Evolutionary conservation across 2,797 vertebrate genomes (phyloP).

Genomic region (Antrozous pallidus): DNA sequence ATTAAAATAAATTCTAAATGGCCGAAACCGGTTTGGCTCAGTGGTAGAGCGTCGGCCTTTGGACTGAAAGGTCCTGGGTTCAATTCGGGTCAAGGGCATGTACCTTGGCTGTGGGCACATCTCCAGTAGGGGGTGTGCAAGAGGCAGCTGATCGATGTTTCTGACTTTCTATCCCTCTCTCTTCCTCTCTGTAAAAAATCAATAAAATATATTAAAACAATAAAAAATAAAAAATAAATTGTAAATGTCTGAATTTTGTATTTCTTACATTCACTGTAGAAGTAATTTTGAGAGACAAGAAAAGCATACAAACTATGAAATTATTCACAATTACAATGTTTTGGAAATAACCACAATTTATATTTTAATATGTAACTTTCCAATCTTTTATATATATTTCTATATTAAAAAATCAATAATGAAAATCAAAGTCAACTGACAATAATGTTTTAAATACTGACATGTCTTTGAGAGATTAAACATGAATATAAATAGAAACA

Average conservation of each 20-base stretch:
- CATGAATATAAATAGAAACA: background rate
- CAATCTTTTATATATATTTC: background rate
- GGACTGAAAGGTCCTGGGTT: too few species aligned
- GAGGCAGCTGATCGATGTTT: too few species aligned
- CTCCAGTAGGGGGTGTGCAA: too few species aligned
- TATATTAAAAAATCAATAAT: background rate
- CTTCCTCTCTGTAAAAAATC: too few species aligned
- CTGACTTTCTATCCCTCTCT: too few species aligned
- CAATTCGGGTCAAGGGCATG: too few species aligned
- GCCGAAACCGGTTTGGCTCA: too few species aligned
- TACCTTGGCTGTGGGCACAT: too few species aligned
- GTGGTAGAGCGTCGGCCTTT: too few species aligned
- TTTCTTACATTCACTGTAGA: background rate
- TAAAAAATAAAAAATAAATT: too few species aligned
- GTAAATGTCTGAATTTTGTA: background rate
- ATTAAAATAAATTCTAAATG: background rate
- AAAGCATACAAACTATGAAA: background rate
- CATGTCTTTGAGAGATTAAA: background rate
- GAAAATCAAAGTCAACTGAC: background rate
- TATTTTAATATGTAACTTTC: conserved; percentile 11
- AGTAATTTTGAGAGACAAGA: background rate
- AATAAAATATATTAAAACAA: too few species aligned
- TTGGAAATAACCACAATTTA: background rate
- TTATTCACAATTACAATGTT: background rate
- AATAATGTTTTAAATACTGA: background rate